Evolutionary conservation across 35 echinoderm and acorn worm genomes (phyloP), one percentile per base, ranked within the genome.

Genomic region (Diadema setosum): DNA sequence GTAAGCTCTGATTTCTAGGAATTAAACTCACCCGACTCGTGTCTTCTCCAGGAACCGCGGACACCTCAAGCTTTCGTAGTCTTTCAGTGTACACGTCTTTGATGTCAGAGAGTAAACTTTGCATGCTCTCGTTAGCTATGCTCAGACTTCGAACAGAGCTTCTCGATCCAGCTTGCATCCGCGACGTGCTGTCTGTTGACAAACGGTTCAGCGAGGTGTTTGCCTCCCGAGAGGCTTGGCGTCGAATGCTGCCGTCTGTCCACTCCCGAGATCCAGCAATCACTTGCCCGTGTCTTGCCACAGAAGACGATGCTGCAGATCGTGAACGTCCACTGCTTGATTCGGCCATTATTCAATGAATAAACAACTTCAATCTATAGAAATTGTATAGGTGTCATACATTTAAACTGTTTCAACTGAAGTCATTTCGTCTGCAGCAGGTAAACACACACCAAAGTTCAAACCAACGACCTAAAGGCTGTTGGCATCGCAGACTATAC

Each of bases 321-420:
- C 73, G 40, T 21, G 36, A 44, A 11, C 36, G 39, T 16, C 73
- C 30, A 17, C 73, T 26, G 9, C 73, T 36, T 12, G 0, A 35
- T 78, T 78, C 73, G 16, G 73, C 73, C 73, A 78, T 78, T 43
- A 41, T 78, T 20, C n/a, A n/a, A n/a, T n/a, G n/a, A n/a, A n/a
- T n/a, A n/a, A n/a, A n/a, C n/a, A n/a, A n/a, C n/a, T n/a, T n/a
- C n/a, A n/a, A n/a, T n/a, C n/a, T n/a, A n/a, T n/a, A n/a, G n/a
- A n/a, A n/a, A n/a, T n/a, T n/a, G n/a, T n/a, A n/a, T n/a, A n/a
- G n/a, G n/a, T n/a, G n/a, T n/a, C n/a, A n/a, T n/a, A n/a, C n/a
- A n/a, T n/a, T n/a, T n/a, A n/a, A n/a, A n/a, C n/a, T n/a, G n/a
- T n/a, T n/a, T n/a, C n/a, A n/a, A n/a, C n/a, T n/a, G n/a, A n/a